Evolutionary conservation across 1,140 invertebrate genomes (phyloP).

Genomic region (Hyles euphorbiae): DNA sequence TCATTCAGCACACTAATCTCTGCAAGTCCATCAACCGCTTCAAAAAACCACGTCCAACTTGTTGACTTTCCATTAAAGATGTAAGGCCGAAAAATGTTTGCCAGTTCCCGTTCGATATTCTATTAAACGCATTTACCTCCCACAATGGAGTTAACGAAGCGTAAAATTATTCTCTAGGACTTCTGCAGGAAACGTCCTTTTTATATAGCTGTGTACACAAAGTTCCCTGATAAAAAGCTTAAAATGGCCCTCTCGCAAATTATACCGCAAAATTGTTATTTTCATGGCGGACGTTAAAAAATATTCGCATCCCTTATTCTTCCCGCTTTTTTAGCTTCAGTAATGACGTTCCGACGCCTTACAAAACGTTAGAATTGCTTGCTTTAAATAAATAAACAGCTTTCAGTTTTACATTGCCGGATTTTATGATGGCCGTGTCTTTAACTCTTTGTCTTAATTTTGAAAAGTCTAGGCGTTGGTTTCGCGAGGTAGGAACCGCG

Average conservation of each 20-base stretch:
- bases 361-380: constrained; percentile 55
- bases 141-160: constrained; percentile 60
- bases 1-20: too few relatives aligned
- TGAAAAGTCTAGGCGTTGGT: too few relatives aligned
- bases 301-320: constrained; percentile 52
- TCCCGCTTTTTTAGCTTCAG: constrained; percentile 29
- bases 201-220: constrained; percentile 65
- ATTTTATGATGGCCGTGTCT: background rate
- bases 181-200: constrained; percentile 53
- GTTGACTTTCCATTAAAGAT: constrained; percentile 44
- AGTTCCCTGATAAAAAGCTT: constrained; percentile 66
- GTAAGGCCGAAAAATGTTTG: constrained; percentile 33
- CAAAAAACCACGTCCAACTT: background rate
- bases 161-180: constrained; percentile 62
- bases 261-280: constrained; percentile 67
- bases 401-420: constrained; percentile 20
- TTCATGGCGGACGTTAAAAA: constrained; percentile 44
- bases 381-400: constrained; percentile 60
- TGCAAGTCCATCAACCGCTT: too few relatives aligned
- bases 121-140: constrained; percentile 42
- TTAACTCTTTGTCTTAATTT: background rate
- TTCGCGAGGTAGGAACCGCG: too few relatives aligned
- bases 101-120: constrained; percentile 32
- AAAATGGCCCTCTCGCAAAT: constrained; percentile 58
- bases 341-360: constrained; percentile 51